These are phyloP conservation scores for Nebria ingens DNA, from an alignment of 1,140 invertebrate genomes.

Conservation along the genomic window DNA sequence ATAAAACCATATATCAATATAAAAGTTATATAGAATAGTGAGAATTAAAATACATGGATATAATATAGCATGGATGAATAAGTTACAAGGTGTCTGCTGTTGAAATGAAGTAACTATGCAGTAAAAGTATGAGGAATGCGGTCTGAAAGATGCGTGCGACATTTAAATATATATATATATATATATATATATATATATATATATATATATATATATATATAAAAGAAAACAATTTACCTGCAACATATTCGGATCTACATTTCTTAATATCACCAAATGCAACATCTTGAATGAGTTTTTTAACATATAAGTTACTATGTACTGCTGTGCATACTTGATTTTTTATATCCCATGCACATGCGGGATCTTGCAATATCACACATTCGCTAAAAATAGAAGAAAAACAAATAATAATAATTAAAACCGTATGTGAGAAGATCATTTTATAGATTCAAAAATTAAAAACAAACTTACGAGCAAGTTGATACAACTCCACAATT, in stretches of 20 bases:
- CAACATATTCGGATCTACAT: constrained; percentile 28
- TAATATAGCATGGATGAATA: too few relatives aligned
- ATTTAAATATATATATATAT: too few relatives aligned
- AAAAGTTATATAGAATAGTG: too few relatives aligned
- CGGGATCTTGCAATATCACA: constrained; percentile 88
- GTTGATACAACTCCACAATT: constrained; percentile 61
- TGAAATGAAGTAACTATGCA: too few relatives aligned
- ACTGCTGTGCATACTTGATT: constrained; percentile 63
- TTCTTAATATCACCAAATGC: constrained; percentile 23
- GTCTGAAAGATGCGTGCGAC: too few relatives aligned
- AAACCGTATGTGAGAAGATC: neutral
- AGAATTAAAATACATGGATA: too few relatives aligned
- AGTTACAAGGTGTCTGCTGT: too few relatives aligned
- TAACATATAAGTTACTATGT: constrained; percentile 18
- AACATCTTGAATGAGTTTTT: constrained; percentile 29
- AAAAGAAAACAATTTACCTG: too few relatives aligned
- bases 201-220: too few relatives aligned
- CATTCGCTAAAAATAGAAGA: constrained; percentile 59
- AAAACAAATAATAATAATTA: constrained; percentile 12
- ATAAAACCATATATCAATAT: too few relatives aligned
- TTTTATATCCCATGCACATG: constrained; percentile 90
- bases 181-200: too few relatives aligned
- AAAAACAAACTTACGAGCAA: constrained; percentile 47
- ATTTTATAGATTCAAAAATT: constrained; percentile 8
- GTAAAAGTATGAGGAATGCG: too few relatives aligned